Evolutionary conservation across 2,888 invertebrate species (phyloP).

Genomic region (Charanyca ferruginea): DNA sequence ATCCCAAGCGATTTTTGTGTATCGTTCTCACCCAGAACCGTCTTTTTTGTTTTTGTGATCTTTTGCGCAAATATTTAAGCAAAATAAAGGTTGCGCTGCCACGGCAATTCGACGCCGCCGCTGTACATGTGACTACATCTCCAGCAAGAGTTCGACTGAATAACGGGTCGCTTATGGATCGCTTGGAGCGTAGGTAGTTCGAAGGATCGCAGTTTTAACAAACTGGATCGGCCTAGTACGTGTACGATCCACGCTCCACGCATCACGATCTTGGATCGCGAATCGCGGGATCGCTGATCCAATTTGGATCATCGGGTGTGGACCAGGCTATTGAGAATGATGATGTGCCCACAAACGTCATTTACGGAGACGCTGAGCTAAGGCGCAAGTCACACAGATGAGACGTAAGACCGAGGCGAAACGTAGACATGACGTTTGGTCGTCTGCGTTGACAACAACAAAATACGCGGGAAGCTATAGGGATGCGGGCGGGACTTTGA

Average conservation of each 20-base stretch:
- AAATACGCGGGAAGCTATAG: no score
- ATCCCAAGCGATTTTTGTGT: conserved; percentile 44
- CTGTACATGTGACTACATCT: conserved; percentile 61
- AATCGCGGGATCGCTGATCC: conserved; percentile 26
- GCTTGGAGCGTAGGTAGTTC: conserved; percentile 50
- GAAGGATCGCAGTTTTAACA: conserved; percentile 51
- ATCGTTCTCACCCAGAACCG: conserved; percentile 49
- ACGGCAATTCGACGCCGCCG: conserved; percentile 57
- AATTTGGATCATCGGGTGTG: conserved; percentile 29
- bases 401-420: no score
- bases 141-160: conserved; percentile 52
- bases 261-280: conserved; percentile 41
- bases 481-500: no score
- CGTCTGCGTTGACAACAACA: no score
- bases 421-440: no score
- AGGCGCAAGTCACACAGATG: no score
- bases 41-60: conserved; percentile 48
- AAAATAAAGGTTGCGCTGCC: conserved; percentile 57
- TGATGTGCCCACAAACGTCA: no score
- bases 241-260: conserved; percentile 36
- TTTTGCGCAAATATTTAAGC: conserved; percentile 52
- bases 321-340: conserved; percentile 12
- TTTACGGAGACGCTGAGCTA: no score
- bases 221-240: conserved; percentile 50
- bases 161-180: conserved; percentile 54